Evolutionary conservation across 2,113 vertebrate genomes (phyloP).

Genomic region (Ictidomys tridecemlineatus): DNA sequence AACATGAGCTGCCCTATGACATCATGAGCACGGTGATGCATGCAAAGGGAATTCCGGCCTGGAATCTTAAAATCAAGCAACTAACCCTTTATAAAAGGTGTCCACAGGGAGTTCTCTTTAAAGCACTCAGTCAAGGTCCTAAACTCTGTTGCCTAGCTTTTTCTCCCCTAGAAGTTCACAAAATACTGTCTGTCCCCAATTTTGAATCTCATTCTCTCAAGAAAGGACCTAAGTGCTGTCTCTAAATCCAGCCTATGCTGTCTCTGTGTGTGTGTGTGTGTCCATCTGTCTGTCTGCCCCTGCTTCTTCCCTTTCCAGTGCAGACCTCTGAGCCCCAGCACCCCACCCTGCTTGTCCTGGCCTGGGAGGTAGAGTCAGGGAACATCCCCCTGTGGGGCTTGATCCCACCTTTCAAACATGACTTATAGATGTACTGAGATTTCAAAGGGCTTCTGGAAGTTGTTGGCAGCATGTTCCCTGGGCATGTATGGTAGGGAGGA

Average conservation of each 20-base stretch:
- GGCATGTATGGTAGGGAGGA: not conserved
- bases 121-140: not conserved
- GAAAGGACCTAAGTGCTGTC: not conserved
- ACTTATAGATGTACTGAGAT: rapidly evolving
- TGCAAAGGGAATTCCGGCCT: not conserved
- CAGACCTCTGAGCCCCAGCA: not conserved
- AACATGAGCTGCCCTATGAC: not conserved
- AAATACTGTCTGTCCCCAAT: not conserved
- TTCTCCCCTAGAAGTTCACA: not conserved
- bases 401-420: not conserved
- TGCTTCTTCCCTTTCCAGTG: not conserved
- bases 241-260: not conserved
- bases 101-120: not conserved
- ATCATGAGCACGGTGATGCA: not conserved
- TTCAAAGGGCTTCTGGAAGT: not conserved
- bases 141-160: not conserved
- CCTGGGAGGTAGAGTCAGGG: not conserved
- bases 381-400: not conserved
- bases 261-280: not conserved
- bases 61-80: not conserved
- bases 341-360: not conserved
- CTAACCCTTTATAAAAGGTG: not conserved
- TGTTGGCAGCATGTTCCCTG: not conserved
- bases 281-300: not conserved
- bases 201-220: not conserved